Conservation (phyloP, 2,113 vertebrate species). For the Arvicanthis niloticus region DNA sequence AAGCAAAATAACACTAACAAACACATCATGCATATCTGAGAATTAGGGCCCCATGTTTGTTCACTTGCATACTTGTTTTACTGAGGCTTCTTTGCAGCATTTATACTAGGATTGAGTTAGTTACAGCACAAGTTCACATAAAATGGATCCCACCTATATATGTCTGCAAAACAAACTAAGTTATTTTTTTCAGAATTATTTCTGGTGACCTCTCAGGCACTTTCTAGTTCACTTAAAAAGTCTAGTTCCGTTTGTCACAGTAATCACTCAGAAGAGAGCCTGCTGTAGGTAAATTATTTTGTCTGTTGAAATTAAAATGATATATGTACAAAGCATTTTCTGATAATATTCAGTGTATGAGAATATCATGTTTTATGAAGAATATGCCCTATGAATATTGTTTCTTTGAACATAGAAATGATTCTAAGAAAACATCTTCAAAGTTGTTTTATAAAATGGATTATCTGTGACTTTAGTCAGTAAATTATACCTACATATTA, state of each 20-base stretch:
- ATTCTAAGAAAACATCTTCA: constrained; percentile 65
- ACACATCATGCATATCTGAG: not conserved
- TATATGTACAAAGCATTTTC: not conserved
- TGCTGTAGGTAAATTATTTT: not conserved
- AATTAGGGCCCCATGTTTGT: not conserved
- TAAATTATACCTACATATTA: constrained; percentile 26
- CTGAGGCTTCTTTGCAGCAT: not conserved
- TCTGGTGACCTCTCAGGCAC: not conserved
- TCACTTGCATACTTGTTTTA: not conserved
- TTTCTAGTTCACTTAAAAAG: not conserved
- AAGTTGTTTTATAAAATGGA: constrained; percentile 67
- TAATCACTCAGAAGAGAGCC: not conserved
- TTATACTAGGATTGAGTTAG: not conserved
- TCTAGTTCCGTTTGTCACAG: not conserved
- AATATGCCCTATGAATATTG: not conserved
- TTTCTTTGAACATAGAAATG: constrained; percentile 75
- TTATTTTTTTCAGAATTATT: not conserved
- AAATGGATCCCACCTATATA: not conserved
- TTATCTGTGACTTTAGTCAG: constrained; percentile 50
- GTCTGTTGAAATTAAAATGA: constrained; percentile 21
- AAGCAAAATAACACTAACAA: not conserved
- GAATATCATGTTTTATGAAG: not conserved
- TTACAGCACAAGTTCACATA: not conserved
- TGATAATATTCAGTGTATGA: not conserved
- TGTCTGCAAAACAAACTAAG: constrained; percentile 1